phyloP scores from a whole-genome alignment of 2,888 invertebrate species.

The Drosophila kanekoi region DNA sequence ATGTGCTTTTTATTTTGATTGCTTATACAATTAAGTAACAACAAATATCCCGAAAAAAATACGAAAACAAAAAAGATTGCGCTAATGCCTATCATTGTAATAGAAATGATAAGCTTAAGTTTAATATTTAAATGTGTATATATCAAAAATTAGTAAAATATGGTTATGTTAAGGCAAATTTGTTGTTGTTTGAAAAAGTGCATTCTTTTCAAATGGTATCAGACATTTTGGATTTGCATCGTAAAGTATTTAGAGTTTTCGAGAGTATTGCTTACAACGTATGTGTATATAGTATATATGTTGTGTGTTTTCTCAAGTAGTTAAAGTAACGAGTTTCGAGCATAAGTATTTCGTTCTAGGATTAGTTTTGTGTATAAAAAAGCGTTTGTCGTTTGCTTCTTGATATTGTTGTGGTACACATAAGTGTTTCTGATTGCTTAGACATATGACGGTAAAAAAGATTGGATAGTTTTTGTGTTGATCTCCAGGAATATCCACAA shows the following conservation, averaged over 20 bases:
- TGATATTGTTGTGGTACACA: constrained; percentile 27
- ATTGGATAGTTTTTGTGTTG: constrained; percentile 1
- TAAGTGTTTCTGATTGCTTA: constrained; percentile 61
- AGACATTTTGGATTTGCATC: constrained; percentile 86
- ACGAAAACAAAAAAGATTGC: constrained; percentile 46
- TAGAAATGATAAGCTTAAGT: constrained; percentile 58
- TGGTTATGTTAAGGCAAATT: constrained; percentile 81
- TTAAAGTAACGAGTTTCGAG: constrained; percentile 14
- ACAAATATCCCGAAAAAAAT: constrained; percentile 34
- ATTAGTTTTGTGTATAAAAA: constrained; percentile 44
- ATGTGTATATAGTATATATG: constrained; percentile 35
- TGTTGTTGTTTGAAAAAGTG: constrained; percentile 78
- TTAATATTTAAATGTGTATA: constrained; percentile 66
- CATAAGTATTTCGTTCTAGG: constrained; percentile 20
- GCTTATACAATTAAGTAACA: constrained; percentile 62
- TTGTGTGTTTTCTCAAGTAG: constrained; percentile 22
- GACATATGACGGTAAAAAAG: constrained; percentile 23
- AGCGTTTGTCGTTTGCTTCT: constrained; percentile 45
- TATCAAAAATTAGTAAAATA: constrained; percentile 76
- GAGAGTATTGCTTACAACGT: constrained; percentile 36
- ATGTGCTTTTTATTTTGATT: constrained; percentile 40
- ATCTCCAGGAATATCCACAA: constrained; percentile 37
- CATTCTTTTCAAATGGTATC: constrained; percentile 86
- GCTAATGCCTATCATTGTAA: constrained; percentile 49
- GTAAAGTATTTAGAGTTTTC: constrained; percentile 59